Evolutionary conservation across 2,888 invertebrate genomes (phyloP), one percentile per base, ranked within the genome.

Genomic region (Ochlodes sylvanus): DNA sequence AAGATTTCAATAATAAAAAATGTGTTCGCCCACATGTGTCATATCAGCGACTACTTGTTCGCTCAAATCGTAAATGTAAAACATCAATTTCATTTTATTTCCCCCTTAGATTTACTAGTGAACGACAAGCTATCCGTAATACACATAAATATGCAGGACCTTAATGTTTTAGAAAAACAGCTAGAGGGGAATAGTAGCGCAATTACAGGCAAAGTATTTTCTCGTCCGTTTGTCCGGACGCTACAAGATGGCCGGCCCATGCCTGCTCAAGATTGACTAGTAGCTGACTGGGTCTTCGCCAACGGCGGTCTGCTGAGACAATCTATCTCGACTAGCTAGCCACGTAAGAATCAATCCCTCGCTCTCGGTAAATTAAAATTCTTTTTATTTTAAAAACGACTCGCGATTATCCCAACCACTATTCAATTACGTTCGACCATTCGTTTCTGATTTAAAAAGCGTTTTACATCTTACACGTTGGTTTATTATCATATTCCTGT

Each of bases 191-290:
- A 90, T 86, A 85, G 85, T 86, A 73, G 80, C 82, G 92, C 90
- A 92, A 92, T 92, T 91, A 90, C 86, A 87, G 87, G 83, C 82
- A 79, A 78, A 84, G 81, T 82, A 82, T 87, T 87, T 84, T 82
- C 84, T 80, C 80, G 81, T 82, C 80, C 80, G 86, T 87, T 85
- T 82, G 86, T 88, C 84, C 77, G 77, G 77, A 76, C 78, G 75
- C 76, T 75, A 72, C 80, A 77, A 73, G 85, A 89, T 92, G 90
- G 89, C 90, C 81, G 87, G 86, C 84, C 85, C 90, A 89, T 92
- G 89, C 90, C 90, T 86, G 78, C 79, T 83, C 85, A 86, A 89
- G 90, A 90, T 90, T 91, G 92, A 92, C 92, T 92, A 88, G 90
- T 90, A 90, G 90, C 90, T 86, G 86, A 83, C 82, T 85, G 82